These are phyloP conservation scores for Sarotherodon lohbergeri DNA, from an alignment of 2,113 vertebrate genomes.

Conservation along the genomic window DNA sequence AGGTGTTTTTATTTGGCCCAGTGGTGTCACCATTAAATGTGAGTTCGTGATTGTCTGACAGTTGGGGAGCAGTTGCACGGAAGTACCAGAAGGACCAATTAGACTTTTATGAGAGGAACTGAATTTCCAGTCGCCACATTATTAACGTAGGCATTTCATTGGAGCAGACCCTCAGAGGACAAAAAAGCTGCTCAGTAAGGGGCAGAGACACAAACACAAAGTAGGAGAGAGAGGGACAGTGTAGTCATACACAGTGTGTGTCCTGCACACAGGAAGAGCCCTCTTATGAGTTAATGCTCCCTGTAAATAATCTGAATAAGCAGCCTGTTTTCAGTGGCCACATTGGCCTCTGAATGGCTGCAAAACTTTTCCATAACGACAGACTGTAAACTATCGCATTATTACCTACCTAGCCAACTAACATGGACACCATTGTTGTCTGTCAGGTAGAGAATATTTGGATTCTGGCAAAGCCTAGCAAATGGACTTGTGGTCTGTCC, in stretches of 20 bases:
- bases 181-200: background rate
- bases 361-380: constrained; percentile 46
- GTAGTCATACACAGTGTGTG: background rate
- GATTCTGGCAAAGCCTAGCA: background rate
- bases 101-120: constrained; percentile 60
- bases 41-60: background rate
- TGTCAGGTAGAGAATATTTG: background rate
- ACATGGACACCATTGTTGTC: constrained; percentile 29
- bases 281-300: constrained; percentile 58
- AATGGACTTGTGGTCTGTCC: background rate
- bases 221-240: background rate
- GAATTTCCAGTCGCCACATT: constrained; percentile 36
- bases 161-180: background rate
- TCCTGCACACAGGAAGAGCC: constrained; percentile 51
- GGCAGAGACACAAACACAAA: background rate
- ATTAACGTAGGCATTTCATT: constrained; percentile 20
- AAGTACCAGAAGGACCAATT: constrained; percentile 53
- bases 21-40: constrained; percentile 17
- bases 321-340: constrained; percentile 45
- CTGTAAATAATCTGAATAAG: constrained; percentile 53
- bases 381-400: constrained; percentile 31
- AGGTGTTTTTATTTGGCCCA: constrained; percentile 26
- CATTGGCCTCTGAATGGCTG: background rate
- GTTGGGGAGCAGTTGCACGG: background rate
- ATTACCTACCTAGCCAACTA: background rate